A percentile compares a stretch with the other conserved stretches of the same genome.
phyloP scores from a whole-genome alignment of 2,888 invertebrate genomes.

The Pyrocoelia pectoralis region DNA sequence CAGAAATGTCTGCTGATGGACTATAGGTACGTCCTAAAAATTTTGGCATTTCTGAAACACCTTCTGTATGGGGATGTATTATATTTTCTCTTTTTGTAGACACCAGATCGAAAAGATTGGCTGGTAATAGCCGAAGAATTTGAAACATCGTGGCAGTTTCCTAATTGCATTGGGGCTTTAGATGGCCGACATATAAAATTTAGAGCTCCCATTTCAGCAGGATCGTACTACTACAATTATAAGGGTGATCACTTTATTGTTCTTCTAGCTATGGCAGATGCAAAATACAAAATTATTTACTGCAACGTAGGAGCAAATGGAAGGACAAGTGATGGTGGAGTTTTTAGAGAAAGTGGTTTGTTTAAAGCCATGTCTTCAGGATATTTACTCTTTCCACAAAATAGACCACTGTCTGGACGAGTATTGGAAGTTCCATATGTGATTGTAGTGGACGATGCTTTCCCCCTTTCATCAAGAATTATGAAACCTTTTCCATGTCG shows the following conservation, averaged over 20 bases:
- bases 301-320: slow-evolving; percentile 49
- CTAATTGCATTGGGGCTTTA: slow-evolving; percentile 43
- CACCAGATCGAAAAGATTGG: background rate
- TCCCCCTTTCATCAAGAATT: slow-evolving; percentile 14
- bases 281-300: slow-evolving; percentile 46
- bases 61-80: background rate
- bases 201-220: slow-evolving; percentile 39
- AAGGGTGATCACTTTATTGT: slow-evolving; percentile 46
- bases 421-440: slow-evolving; percentile 33
- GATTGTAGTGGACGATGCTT: slow-evolving; percentile 23
- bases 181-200: slow-evolving; percentile 47
- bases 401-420: slow-evolving; percentile 27
- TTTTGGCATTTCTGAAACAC: too few relatives aligned
- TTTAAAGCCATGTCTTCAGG: slow-evolving; percentile 24
- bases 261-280: slow-evolving; percentile 43
- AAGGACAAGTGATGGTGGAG: slow-evolving; percentile 43
- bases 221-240: slow-evolving; percentile 46
- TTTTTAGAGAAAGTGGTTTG: slow-evolving; percentile 32
- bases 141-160: slow-evolving; percentile 30
- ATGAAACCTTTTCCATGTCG: slow-evolving; percentile 38
- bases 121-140: slow-evolving; percentile 14
- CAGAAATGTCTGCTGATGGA: too few relatives aligned
- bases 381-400: slow-evolving; percentile 28
- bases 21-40: too few relatives aligned
- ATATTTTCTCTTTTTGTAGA: background rate